Evolutionary conservation across 2,888 invertebrate genomes (phyloP).

Genomic region (Agrotis ipsilon): DNA sequence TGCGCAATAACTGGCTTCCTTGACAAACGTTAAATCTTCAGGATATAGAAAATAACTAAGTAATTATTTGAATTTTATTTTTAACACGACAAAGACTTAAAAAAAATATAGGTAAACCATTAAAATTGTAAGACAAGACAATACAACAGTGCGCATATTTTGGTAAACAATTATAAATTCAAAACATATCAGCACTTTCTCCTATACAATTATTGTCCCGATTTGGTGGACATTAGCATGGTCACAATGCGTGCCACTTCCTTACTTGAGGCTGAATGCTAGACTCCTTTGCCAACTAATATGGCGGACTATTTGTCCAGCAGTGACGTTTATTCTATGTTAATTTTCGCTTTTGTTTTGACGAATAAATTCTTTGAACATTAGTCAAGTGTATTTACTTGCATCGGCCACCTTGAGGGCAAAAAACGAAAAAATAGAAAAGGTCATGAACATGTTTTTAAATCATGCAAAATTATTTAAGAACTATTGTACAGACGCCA

Average conservation of each 20-base stretch:
- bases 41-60: background rate
- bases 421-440: background rate
- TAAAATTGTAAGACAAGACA: too few relatives aligned
- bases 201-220: constrained; percentile 66
- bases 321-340: constrained; percentile 54
- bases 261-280: constrained; percentile 44
- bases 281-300: constrained; percentile 52
- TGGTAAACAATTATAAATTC: constrained; percentile 66
- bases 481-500: too few relatives aligned
- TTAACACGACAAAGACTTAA: background rate
- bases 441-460: background rate
- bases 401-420: too few relatives aligned
- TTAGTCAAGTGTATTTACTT: constrained; percentile 11
- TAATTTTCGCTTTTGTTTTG: constrained; percentile 59
- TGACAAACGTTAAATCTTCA: background rate
- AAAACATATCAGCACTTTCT: constrained; percentile 73
- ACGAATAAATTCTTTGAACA: constrained; percentile 31
- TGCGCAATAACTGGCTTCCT: background rate
- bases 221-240: constrained; percentile 65
- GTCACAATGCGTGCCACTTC: constrained; percentile 62
- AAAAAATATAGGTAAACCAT: too few relatives aligned
- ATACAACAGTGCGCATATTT: constrained; percentile 28
- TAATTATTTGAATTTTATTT: constrained; percentile 10
- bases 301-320: constrained; percentile 40
- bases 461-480: background rate